A percentile compares a stretch with the other conserved stretches of the same genome.
Conservation (phyloP, 2,888 invertebrate species). For the Homarus gammarus region DNA sequence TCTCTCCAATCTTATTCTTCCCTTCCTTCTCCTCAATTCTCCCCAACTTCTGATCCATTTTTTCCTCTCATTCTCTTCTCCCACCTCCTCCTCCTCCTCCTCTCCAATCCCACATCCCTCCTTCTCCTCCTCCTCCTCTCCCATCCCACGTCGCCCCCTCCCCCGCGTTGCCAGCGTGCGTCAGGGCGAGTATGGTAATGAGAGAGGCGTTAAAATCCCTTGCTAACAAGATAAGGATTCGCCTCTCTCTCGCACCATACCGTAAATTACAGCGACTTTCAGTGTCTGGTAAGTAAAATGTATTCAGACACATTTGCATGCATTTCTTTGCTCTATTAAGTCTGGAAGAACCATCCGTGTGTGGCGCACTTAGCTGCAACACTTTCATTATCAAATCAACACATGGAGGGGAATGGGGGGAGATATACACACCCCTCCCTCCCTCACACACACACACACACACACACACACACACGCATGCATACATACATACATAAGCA, state of each 20-base stretch:
- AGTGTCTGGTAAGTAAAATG: conserved; percentile 12
- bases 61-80: neutral
- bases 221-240: conserved; percentile 11
- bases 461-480: neutral
- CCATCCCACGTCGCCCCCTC: neutral
- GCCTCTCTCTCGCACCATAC: neutral
- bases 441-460: conserved; percentile 2
- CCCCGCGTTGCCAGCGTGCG: neutral
- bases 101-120: neutral
- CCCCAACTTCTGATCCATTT: neutral
- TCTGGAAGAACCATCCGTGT: neutral
- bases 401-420: neutral
- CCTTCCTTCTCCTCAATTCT: no score
- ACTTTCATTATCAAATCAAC: neutral
- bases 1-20: neutral
- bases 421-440: neutral
- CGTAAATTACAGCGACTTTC: conserved; percentile 7
- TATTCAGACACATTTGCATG: conserved; percentile 9
- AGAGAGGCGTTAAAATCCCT: neutral
- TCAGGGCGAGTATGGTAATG: conserved; percentile 5
- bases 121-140: neutral
- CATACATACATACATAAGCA: neutral
- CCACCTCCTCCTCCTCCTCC: no score
- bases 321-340: conserved; percentile 9
- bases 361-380: neutral